A percentile compares a stretch with the other conserved stretches of the same genome.
phyloP scores from a whole-genome alignment of 2,113 vertebrate species.

The Antidorcas marsupialis region DNA sequence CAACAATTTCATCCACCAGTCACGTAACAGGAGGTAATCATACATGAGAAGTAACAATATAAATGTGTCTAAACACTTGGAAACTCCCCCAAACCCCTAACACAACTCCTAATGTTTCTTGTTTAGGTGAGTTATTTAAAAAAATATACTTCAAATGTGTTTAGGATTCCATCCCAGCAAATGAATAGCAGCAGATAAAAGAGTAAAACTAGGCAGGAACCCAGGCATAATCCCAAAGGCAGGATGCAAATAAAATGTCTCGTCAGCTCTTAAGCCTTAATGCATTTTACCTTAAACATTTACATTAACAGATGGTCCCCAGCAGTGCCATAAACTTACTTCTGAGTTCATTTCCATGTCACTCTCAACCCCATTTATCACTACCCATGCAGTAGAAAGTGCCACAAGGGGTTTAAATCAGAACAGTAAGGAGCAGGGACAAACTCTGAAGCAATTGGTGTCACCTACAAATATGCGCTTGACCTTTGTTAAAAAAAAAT shows the following conservation, averaged over 20 bases:
- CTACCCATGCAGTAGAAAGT: conserved; percentile 56
- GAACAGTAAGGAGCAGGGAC: conserved; percentile 65
- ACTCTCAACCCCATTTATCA: conserved; percentile 76
- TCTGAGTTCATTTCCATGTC: conserved; percentile 78
- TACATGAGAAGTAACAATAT: background rate
- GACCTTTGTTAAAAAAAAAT: conserved; percentile 65
- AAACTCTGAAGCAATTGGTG: conserved; percentile 59
- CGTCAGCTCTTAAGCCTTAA: conserved; percentile 71
- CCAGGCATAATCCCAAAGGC: conserved; percentile 75
- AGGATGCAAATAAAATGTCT: conserved; percentile 81
- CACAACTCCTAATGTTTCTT: background rate
- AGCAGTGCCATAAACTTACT: conserved; percentile 79
- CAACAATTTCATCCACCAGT: background rate
- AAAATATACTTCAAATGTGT: background rate
- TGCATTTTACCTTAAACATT: conserved; percentile 84
- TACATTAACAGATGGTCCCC: conserved; percentile 85
- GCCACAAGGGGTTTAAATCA: conserved; percentile 67
- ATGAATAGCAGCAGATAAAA: conserved; percentile 48
- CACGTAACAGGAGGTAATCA: background rate
- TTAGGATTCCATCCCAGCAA: background rate
- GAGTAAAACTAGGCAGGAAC: conserved; percentile 44
- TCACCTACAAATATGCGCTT: conserved; percentile 71
- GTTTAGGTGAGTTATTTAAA: background rate
- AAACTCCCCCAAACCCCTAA: background rate
- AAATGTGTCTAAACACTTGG: conserved; percentile 14